Evolutionary conservation across 2,797 vertebrate species (phyloP).

Genomic region (Diceros bicornis): DNA sequence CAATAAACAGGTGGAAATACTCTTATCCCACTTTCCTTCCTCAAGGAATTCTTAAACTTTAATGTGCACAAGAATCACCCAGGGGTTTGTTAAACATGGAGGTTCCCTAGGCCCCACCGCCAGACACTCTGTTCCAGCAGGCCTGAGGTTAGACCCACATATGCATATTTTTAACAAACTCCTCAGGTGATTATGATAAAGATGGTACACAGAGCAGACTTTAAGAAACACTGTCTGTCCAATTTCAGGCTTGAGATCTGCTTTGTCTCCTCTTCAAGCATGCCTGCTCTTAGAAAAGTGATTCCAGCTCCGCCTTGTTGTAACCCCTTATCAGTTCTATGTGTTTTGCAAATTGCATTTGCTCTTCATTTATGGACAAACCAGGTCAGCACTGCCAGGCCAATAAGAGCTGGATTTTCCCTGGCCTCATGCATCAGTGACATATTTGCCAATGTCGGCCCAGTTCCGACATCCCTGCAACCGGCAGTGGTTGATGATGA

Average conservation of each 20-base stretch:
- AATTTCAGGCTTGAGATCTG: not conserved
- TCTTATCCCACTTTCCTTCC: not conserved
- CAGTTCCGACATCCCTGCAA: constrained; percentile 62
- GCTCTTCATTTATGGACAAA: constrained; percentile 81
- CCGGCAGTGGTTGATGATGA: constrained; percentile 61
- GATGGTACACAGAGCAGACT: not conserved
- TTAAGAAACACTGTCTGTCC: constrained; percentile 3
- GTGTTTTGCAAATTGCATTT: constrained; percentile 82
- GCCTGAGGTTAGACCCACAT: not conserved
- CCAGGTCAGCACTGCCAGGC: constrained; percentile 76
- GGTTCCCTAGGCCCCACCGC: not conserved
- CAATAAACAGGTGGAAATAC: not conserved
- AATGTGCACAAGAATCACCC: not conserved
- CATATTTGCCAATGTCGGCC: constrained; percentile 82
- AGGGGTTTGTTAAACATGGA: not conserved
- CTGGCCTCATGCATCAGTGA: constrained; percentile 83
- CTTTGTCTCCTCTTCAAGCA: constrained; percentile 59
- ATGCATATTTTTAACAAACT: not conserved
- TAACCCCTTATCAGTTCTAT: constrained; percentile 78
- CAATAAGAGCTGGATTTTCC: constrained; percentile 84
- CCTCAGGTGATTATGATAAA: not conserved
- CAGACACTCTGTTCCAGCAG: not conserved
- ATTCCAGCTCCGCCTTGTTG: constrained; percentile 68
- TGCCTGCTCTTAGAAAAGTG: constrained; percentile 60
- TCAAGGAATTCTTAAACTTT: constrained; percentile 43